Base-by-base conservation (phyloP, 2,888 invertebrate genomes). In the Amblyjoppa proteus region DNA sequence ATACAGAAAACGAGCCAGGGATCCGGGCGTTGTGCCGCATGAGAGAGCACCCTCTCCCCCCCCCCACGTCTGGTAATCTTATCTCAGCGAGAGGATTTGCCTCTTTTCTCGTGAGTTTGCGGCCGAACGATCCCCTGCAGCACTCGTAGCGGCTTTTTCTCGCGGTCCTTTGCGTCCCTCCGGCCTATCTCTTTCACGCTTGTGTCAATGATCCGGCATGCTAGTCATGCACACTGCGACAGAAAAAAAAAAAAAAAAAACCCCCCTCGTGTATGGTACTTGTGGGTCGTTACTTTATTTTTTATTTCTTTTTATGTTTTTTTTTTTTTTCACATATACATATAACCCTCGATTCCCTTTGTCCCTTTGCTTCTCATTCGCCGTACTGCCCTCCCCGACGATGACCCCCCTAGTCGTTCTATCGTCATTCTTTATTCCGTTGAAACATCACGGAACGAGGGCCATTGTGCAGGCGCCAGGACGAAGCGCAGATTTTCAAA, bases 191-290 rank as follows among this genome's bases (percentile, higher is more conserved):
- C 61, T 34, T 34, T n/a, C 51, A 58, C 77, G 61, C 68, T 66
- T 84, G 83, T 85, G 84, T 86, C 87, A 87, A 86, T 83, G 87
- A 87, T 87, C 85, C 69, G 64, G 66, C 51, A 83, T 70, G 81
- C 86, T 51, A 83, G 82, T 80, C 76, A 69, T 61, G 64, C 76
- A 51, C 68, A n/a, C 28, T 49, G 49, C 38, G 64, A 3, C 28
- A 64, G 31, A 78, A 38, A 56, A 79, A 73, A 74, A 41, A 41
- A 78, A 38, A 56, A 79, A 73, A 74, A 41, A 41, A 41, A 34
- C 2, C 2, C 4, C 73, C 61, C 61, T 61, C 61, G 11, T 4
- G 3, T 31, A 16, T 31, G 16, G 81, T 75, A 64, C 83, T 79
- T 64, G 78, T 68, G 74, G 69, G 56, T 78, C 78, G 69, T 81